Conservation (phyloP, 2,888 invertebrate species). For the Bombylius major region DNA sequence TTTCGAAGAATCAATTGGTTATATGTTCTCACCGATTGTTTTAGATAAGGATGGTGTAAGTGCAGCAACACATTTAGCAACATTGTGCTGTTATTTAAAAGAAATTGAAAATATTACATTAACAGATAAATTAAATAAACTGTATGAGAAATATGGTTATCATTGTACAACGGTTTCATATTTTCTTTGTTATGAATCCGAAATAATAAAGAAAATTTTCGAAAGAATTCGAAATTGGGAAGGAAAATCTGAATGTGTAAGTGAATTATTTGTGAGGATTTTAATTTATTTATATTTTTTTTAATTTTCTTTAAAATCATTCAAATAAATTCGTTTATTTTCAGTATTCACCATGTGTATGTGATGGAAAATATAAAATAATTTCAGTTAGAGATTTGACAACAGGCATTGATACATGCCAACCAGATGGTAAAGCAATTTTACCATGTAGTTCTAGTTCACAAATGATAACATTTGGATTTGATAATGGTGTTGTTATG, state of each 20-base stretch:
- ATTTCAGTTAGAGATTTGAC: conserved; percentile 74
- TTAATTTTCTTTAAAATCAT: background rate
- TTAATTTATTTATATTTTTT: background rate
- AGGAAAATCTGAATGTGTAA: conserved; percentile 43
- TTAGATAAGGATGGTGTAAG: conserved; percentile 95
- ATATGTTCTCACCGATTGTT: conserved; percentile 81
- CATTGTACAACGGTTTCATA: conserved; percentile 84
- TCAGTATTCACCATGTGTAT: conserved; percentile 60
- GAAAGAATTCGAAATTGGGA: conserved; percentile 63
- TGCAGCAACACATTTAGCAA: conserved; percentile 69
- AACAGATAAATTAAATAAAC: conserved; percentile 50
- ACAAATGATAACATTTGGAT: conserved; percentile 93
- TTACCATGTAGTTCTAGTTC: conserved; percentile 51
- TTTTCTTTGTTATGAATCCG: conserved; percentile 68
- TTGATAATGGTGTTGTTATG: conserved; percentile 71
- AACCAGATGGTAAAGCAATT: conserved; percentile 54
- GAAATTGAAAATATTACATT: conserved; percentile 44
- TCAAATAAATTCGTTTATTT: conserved; percentile 21
- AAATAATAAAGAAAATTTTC: conserved; percentile 62
- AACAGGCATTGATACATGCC: conserved; percentile 60
- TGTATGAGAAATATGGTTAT: conserved; percentile 78
- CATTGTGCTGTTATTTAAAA: conserved; percentile 60
- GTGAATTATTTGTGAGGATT: background rate
- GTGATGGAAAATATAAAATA: conserved; percentile 49
- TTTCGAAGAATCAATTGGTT: conserved; percentile 98